Conservation (phyloP, 92 coral and sea anemone species). For the Palythoa grandiflora region DNA sequence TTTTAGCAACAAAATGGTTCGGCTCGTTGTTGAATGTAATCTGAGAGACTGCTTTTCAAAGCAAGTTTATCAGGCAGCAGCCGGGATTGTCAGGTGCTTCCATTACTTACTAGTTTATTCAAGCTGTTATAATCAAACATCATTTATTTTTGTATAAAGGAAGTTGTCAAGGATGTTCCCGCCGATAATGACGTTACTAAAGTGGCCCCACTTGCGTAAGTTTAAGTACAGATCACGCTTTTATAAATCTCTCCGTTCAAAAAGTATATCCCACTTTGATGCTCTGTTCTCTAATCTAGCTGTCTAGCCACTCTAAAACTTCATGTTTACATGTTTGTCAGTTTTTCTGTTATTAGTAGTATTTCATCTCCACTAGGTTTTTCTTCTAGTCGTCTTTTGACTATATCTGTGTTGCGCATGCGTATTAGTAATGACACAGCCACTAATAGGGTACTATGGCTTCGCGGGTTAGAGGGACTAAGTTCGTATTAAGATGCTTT, state of each 20-base stretch:
- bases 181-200: constrained; percentile 3
- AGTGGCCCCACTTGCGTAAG: background rate
- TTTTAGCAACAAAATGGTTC: background rate
- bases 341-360: constrained; percentile 4
- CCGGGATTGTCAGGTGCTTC: constrained; percentile 10
- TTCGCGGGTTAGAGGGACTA: background rate
- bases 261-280: too few relatives aligned
- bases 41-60: too few relatives aligned
- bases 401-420: too few relatives aligned
- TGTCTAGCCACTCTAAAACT: background rate
- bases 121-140: background rate
- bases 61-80: too few relatives aligned
- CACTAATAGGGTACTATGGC: constrained; percentile 2
- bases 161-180: constrained; percentile 1
- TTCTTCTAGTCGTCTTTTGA: too few relatives aligned
- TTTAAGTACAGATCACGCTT: background rate
- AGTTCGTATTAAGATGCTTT: too few relatives aligned
- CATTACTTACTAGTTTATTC: background rate
- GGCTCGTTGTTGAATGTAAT: too few relatives aligned
- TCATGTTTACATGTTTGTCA: constrained; percentile 4
- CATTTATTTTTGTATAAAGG: background rate
- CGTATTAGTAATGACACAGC: background rate
- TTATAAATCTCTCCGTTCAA: background rate
- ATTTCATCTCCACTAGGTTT: background rate
- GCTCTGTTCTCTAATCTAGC: background rate